Evolutionary conservation across 2,797 vertebrate species (phyloP).

Genomic region (Pseudochirops cupreus): DNA sequence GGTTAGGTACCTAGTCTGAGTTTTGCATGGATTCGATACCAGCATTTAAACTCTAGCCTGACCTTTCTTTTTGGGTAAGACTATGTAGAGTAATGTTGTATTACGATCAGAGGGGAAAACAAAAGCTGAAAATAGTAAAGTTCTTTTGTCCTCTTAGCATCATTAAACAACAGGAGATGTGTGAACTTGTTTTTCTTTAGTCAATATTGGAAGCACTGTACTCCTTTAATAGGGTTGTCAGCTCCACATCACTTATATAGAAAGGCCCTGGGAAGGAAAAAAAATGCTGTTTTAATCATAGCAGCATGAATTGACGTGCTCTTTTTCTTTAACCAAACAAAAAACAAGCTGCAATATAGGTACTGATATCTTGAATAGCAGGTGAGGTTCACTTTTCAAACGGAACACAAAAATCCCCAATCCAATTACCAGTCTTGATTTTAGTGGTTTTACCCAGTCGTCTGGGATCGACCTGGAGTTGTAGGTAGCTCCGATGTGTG

Average conservation of each 20-base stretch:
- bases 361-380: slow-evolving; percentile 27
- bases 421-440: slow-evolving; percentile 37
- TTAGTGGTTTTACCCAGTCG: not conserved
- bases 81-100: slow-evolving; percentile 27
- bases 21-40: not conserved
- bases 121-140: slow-evolving; percentile 39
- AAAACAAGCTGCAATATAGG: slow-evolving; percentile 30
- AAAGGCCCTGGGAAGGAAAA: not conserved
- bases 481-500: not conserved
- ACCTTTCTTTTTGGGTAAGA: slow-evolving; percentile 14
- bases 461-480: not conserved
- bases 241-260: slow-evolving; percentile 40
- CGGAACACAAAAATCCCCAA: slow-evolving; percentile 25
- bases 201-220: slow-evolving; percentile 52
- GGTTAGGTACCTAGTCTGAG: not conserved
- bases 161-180: slow-evolving; percentile 64
- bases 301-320: slow-evolving; percentile 28
- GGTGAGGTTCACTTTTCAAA: slow-evolving; percentile 37
- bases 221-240: slow-evolving; percentile 59
- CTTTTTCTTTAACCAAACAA: slow-evolving; percentile 56
- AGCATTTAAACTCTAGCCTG: slow-evolving; percentile 43
- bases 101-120: slow-evolving; percentile 47
- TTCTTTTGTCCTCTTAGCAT: slow-evolving; percentile 49
- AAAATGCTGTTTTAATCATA: slow-evolving; percentile 53
- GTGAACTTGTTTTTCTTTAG: slow-evolving; percentile 57